Evolutionary conservation across 2,888 invertebrate species (phyloP), one percentile per base, ranked within the genome.

Genomic region (Lobophora halterata): DNA sequence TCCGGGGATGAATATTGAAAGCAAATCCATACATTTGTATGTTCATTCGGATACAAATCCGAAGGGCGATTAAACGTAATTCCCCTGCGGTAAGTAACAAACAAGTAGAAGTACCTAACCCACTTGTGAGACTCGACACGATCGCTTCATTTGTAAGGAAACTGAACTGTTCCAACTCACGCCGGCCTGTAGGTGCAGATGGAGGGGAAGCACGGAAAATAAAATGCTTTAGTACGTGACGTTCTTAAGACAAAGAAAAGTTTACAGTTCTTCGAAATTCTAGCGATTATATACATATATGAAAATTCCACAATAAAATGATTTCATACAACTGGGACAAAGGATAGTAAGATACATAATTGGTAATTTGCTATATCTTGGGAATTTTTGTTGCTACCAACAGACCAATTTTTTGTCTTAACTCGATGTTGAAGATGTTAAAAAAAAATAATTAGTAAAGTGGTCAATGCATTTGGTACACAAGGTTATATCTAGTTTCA

Each of bases 171-270:
- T 66, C 58, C 46, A 51, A 52, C 45, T 48, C 56, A 52, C 49
- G 53, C 47, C 48, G 55, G 57, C 43, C 48, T 37, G 25, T 36
- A 36, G 23, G 25, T 46, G 20, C 37, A 41, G 35, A 37, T 29
- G 36, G 38, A 45, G 35, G 52, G 49, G 55, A 49, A 56, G 62
- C 53, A 51, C 45, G 63, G 63, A 71, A 79, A 78, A 79, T 80
- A 81, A 79, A 82, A 79, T 63, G 72, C 73, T 75, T 68, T 61
- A 61, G 74, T 65, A 80, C 79, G 85, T 82, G 85, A 76, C 73
- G 66, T 52, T 61, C 50, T 73, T 64, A 64, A 61, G 67, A 74
- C 71, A 74, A 77, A 72, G 71, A 71, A 75, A 64, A 73, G 69
- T 68, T 67, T 63, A 55, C 61, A 56, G 46, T 61, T 62, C 62